Evolutionary conservation across 2,113 vertebrate species (phyloP), one percentile per base, ranked within the genome.

Genomic region (Spheniscus mendiculus): DNA sequence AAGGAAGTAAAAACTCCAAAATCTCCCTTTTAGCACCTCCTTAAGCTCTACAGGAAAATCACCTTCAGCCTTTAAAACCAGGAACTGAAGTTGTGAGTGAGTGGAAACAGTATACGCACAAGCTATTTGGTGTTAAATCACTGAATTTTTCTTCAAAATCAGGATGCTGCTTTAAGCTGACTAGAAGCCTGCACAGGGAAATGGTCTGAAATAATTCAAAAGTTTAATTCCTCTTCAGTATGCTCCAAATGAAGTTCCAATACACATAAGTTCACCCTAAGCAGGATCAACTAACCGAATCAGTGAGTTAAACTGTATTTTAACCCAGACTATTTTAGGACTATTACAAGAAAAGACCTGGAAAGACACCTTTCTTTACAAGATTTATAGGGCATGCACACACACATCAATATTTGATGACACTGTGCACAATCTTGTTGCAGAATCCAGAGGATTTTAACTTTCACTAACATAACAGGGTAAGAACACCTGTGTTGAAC

Each of bases 71-170:
- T 92, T 95, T 69, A 70, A 66, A 77, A 77, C 38, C 4, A 89
- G 44, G 40, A 82, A 63, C 7, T 11, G 3, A 74, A 84, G 18
- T 32, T 81, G 11, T 53, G 29, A 91, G 16, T 17, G 14, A 65
- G 34, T 32, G 11, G 30, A 74, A 87, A 74, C 4, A 7, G 8
- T 27, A 50, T 8, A 20, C 0, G 0, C 5, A 58, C 15, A 42
- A 67, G 12, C 7, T 21, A 69, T 26, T 86, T 79, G 16, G 6
- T 12, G 11, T 32, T 86, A 59, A 59, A 74, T 40, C 22, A 76
- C 10, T 32, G 4, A 69, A 4, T 23, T 82, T 77, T 66, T 45
- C 47, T 89, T 69, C 36, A 79, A 71, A 91, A 65, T 56, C 15
- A 72, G 38, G 30, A 62, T 40, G 23, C 11, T 50, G 11, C 34